phyloP scores from a whole-genome alignment of 2,797 vertebrate genomes.

The Staurois parvus region DNA sequence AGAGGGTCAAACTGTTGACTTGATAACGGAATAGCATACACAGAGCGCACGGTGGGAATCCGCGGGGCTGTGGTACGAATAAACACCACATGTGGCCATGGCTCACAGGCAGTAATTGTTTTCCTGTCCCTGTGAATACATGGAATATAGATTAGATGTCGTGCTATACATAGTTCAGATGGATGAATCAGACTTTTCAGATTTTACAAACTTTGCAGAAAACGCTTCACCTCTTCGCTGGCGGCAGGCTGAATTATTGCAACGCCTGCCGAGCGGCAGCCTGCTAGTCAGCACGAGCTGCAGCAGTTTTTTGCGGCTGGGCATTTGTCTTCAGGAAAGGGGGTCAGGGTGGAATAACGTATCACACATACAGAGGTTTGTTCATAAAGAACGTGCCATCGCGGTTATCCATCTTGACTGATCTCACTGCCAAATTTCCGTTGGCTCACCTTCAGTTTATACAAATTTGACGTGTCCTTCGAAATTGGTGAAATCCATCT shows the following conservation, averaged over 20 bases:
- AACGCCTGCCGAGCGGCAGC: neutral
- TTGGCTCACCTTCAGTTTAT: too few species aligned
- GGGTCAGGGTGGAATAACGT: too few species aligned
- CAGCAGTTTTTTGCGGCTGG: neutral
- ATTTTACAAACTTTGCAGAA: conserved; percentile 15
- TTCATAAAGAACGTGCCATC: too few species aligned
- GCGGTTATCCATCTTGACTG: too few species aligned
- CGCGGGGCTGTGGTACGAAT: neutral
- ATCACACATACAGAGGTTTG: too few species aligned
- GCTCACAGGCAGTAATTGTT: conserved; percentile 34
- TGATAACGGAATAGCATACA: conserved; percentile 12
- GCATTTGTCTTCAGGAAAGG: too few species aligned
- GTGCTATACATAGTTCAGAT: conserved; percentile 36
- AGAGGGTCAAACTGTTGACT: conserved; percentile 16
- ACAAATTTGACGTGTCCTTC: too few species aligned
- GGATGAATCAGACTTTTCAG: conserved; percentile 11
- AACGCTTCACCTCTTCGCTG: neutral
- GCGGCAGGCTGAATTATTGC: neutral
- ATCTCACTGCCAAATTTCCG: too few species aligned
- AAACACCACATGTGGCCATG: conserved; percentile 29
- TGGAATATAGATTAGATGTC: conserved; percentile 33
- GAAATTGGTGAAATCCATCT: too few species aligned
- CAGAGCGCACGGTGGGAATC: neutral
- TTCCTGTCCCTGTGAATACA: conserved; percentile 25
- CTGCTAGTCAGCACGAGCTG: neutral